Percentiles rank a stretch among this genome's conserved stretches.
Evolutionary conservation across 2,113 vertebrate genomes (phyloP).

Genomic region (Ochotona curzoniae): DNA sequence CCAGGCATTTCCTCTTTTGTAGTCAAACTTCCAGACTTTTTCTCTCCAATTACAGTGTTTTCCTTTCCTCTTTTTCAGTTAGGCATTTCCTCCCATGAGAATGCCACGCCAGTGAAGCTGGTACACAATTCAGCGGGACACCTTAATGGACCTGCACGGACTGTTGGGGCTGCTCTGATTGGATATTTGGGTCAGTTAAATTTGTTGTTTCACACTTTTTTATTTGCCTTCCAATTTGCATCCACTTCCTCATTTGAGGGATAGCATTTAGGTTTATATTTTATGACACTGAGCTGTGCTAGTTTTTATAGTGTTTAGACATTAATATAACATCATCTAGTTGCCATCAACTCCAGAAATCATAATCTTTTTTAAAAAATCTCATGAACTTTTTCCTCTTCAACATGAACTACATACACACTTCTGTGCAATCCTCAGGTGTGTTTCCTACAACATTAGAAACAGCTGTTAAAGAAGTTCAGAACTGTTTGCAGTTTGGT

Average conservation of each 20-base stretch:
- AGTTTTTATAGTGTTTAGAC: background rate
- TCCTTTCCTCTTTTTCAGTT: constrained; percentile 86
- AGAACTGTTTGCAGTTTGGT: background rate
- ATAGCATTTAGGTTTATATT: background rate
- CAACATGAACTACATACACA: background rate
- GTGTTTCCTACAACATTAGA: background rate
- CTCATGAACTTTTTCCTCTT: background rate
- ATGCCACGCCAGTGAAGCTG: constrained; percentile 97
- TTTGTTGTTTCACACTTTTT: background rate
- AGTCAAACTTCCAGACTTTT: background rate
- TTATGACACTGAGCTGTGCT: background rate
- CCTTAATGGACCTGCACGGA: constrained; percentile 95
- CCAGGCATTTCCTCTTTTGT: background rate
- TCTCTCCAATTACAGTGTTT: background rate
- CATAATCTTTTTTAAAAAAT: background rate
- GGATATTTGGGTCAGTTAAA: constrained; percentile 94
- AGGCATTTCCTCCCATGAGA: constrained; percentile 97
- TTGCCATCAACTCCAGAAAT: constrained; percentile 42
- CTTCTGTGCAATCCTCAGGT: background rate
- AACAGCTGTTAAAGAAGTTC: background rate
- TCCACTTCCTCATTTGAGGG: background rate
- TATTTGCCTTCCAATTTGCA: background rate
- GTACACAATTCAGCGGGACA: constrained; percentile 97
- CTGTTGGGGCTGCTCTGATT: constrained; percentile 94
- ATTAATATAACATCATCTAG: background rate